These are phyloP conservation scores for Phrynosoma platyrhinos DNA, from an alignment of 2,113 vertebrate genomes.

Conservation along the genomic window DNA sequence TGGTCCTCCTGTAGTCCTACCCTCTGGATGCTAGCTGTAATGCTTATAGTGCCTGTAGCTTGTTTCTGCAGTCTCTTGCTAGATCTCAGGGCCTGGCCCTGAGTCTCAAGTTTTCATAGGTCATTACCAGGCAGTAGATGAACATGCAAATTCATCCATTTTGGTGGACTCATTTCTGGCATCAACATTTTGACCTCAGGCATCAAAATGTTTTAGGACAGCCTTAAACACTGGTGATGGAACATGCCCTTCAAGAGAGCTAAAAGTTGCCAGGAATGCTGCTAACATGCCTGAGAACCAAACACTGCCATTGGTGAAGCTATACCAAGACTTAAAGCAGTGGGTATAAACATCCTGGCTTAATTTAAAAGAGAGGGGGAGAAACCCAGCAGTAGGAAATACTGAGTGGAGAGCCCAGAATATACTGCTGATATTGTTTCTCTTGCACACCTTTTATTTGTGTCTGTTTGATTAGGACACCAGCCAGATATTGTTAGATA, in stretches of 20 bases:
- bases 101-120: too few relatives aligned
- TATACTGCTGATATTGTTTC: conserved; percentile 8
- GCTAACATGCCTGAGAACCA: conserved; percentile 16
- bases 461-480: conserved; percentile 24
- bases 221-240: neutral
- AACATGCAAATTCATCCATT: too few relatives aligned
- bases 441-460: conserved; percentile 18
- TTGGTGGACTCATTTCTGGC: too few relatives aligned
- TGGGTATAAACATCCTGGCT: conserved; percentile 17
- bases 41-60: too few relatives aligned
- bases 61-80: too few relatives aligned
- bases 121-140: too few relatives aligned
- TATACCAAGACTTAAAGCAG: conserved; percentile 17
- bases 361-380: conserved; percentile 12
- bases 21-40: too few relatives aligned
- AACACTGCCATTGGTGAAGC: conserved; percentile 1
- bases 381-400: neutral
- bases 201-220: neutral
- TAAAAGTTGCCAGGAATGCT: neutral
- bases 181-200: neutral
- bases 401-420: neutral
- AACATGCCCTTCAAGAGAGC: too few relatives aligned
- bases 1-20: too few relatives aligned
- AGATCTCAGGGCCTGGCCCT: too few relatives aligned
- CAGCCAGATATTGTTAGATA: conserved; percentile 36